Evolutionary conservation across 2,797 vertebrate genomes (phyloP).

Genomic region (Notolabrus celidotus): DNA sequence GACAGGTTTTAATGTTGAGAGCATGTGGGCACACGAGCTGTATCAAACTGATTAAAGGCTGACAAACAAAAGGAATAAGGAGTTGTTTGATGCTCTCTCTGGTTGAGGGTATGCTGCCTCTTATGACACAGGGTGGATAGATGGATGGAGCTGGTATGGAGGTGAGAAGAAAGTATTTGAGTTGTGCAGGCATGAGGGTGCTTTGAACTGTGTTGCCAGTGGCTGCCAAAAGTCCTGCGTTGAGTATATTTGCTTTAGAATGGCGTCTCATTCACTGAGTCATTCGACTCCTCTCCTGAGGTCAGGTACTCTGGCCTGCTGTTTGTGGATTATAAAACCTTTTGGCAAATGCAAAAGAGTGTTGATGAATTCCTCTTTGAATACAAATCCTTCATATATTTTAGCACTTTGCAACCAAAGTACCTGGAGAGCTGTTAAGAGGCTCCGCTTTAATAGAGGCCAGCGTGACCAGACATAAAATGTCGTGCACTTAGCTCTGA

Average conservation of each 20-base stretch:
- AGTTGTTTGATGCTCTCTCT: conserved; percentile 11
- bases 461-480: neutral
- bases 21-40: conserved; percentile 17
- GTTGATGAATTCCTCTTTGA: neutral
- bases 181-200: conserved; percentile 3
- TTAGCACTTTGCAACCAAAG: conserved; percentile 5
- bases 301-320: conserved; percentile 33
- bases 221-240: conserved; percentile 3
- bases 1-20: neutral
- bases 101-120: conserved; percentile 21
- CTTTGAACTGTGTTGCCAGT: conserved; percentile 21
- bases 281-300: conserved; percentile 22
- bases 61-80: conserved; percentile 38
- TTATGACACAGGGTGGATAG: neutral
- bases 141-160: conserved; percentile 4
- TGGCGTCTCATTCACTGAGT: conserved; percentile 10
- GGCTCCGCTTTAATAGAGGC: neutral
- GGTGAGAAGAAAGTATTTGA: neutral
- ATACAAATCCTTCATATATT: conserved; percentile 18
- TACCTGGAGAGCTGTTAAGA: conserved; percentile 20
- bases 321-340: neutral
- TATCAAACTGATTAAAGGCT: conserved; percentile 25
- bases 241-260: conserved; percentile 28
- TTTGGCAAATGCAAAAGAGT: conserved; percentile 5
- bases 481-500: neutral